Evolutionary conservation across 2,113 vertebrate genomes (phyloP), one percentile per base, ranked within the genome.

Genomic region (Platysteira castanea): DNA sequence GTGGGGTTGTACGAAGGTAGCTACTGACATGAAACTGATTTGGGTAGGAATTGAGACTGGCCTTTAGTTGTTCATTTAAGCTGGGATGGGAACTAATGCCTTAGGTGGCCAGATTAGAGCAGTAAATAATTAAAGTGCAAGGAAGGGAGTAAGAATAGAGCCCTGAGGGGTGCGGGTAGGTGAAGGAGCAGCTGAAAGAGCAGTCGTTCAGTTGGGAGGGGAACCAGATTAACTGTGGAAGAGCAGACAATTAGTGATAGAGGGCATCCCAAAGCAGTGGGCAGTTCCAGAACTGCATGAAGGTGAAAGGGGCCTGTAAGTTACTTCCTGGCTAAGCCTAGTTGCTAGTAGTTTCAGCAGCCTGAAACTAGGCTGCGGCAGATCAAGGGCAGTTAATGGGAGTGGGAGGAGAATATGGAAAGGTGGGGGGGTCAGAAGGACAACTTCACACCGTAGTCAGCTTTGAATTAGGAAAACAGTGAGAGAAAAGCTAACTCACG

Each of bases 111-210:
- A 39, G 81, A 94, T 94, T 64, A 80, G 46, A 60, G 33, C 84
- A 50, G 67, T 76, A 33, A 89, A 73, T n/a, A 20, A 42, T 87
- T 83, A 44, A 93, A 87, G 47, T 71, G 65, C 41, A 21, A 79
- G 19, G 63, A 74, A 76, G 35, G 39, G 63, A 65, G 30, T 56
- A n/a, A 85, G 53, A 63, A 61, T 35, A 44, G 67, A 77, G 79
- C 85, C 92, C 71, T 2, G 82, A 75, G 82, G 67, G 67, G 20
- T 77, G 24, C 39, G 4, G 7, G 19, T 60, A 87, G 15, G n/a
- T 56, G 60, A 63, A 92, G 46, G 67, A 90, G 59, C 54, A 15
- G 30, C 67, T 49, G 68, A 90, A 93, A 44, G 59, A 95, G 83
- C 76, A 56, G 39, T 70, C 35, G 3, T 46, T 76, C 31, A 15